Evolutionary conservation across 2,888 invertebrate genomes (phyloP), one percentile per base, ranked within the genome.

Genomic region (Lycophotia porphyrea): DNA sequence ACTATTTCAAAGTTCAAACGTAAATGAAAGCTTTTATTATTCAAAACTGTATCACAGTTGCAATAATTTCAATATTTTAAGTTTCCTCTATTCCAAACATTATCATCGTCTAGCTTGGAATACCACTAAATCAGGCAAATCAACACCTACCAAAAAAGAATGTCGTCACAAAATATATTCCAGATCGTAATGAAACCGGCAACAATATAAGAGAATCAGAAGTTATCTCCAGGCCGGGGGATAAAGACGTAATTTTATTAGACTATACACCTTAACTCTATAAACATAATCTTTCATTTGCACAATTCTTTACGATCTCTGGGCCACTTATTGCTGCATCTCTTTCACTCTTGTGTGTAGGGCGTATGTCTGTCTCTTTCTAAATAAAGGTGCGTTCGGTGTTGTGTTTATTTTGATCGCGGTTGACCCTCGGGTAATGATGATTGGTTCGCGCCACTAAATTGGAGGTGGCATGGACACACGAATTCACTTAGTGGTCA

Each of bases 281-380:
- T 96, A 94, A 95, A 95, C 96, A 95, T 96, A 96, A 96, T 96
- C 95, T 96, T 95, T 95, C 95, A 96, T 96, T 96, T 95, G 93
- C 91, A 89, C 86, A 92, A 94, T 94, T 94, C 92, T 96, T 95
- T 95, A 96, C 93, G 92, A 92, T 85, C 87, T 83, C 85, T 89
- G 91, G 88, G 90, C 88, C 88, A 87, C 86, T 84, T 78, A 78
- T 94, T 39, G 42, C 52, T 78, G 44, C 15, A n/a, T 85, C 92
- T 83, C 81, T 89, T 74, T 93, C 86, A 49, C 27, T 24, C 89
- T 61, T 34, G 18, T 15, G n/a, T 5, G 0, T 11, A 36, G 61
- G 42, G 21, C 75, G 18, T 89, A 88, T 83, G 13, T 80, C 64
- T 74, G 60, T 93, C 92, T 88, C 87, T 80, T 81, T 92, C 85